Evolutionary conservation across 1,140 invertebrate genomes (phyloP).

Genomic region (Euglossa dilemma): DNA sequence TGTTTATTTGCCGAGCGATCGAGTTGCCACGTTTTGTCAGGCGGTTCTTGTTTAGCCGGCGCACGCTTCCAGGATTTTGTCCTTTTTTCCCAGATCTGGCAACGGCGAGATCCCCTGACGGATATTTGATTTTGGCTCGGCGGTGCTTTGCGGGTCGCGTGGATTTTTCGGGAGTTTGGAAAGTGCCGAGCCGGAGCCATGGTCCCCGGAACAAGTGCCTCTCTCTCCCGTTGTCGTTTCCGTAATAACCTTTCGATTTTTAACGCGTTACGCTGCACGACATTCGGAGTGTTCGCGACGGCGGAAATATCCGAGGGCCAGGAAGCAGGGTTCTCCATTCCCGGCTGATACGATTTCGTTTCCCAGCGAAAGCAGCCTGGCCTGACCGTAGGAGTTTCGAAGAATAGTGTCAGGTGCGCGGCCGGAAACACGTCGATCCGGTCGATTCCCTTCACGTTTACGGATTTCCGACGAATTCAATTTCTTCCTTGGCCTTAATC

Average conservation of each 20-base stretch:
- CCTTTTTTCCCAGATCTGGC: neutral
- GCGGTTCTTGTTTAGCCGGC: too few relatives aligned
- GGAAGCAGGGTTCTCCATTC: neutral
- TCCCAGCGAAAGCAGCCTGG: neutral
- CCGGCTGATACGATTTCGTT: neutral
- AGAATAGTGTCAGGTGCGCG: slow-evolving; percentile 31
- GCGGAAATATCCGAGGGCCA: neutral
- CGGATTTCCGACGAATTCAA: slow-evolving; percentile 50
- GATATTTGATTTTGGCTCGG: too few relatives aligned
- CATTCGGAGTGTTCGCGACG: neutral
- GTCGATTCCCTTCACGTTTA: slow-evolving; percentile 27
- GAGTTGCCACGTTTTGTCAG: neutral
- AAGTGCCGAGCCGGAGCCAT: too few relatives aligned
- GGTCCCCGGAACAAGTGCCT: too few relatives aligned
- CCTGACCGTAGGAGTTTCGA: neutral
- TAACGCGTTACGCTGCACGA: too few relatives aligned
- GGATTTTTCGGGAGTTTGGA: too few relatives aligned
- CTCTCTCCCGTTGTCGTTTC: neutral
- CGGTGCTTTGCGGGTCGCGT: too few relatives aligned
- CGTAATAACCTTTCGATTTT: neutral
- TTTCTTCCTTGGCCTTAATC: slow-evolving; percentile 51
- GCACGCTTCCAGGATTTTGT: neutral
- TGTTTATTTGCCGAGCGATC: neutral
- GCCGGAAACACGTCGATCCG: slow-evolving; percentile 40
- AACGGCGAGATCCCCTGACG: too few relatives aligned